Conservation (phyloP, 2,797 vertebrate species). For the Aldrovandia affinis region DNA sequence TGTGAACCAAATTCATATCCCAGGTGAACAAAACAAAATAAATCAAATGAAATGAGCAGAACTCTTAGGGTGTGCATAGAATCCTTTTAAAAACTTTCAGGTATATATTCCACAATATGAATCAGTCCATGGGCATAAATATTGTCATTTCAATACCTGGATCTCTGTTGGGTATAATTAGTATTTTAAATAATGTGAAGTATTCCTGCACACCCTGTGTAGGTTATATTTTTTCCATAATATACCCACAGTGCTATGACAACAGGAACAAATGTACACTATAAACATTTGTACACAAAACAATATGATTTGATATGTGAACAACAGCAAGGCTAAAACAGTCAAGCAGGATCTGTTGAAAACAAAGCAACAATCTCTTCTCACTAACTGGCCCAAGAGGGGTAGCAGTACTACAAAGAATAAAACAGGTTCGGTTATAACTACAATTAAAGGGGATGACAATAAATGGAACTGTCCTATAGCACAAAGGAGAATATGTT, state of each 20-base stretch:
- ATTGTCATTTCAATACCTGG: constrained; percentile 16
- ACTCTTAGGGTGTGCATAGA: background rate
- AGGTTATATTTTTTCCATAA: constrained; percentile 35
- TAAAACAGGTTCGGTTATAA: constrained; percentile 35
- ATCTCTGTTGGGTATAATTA: constrained; percentile 8
- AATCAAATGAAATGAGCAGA: background rate
- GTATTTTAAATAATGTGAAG: background rate
- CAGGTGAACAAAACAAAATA: constrained; percentile 2
- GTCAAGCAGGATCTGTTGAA: constrained; percentile 47
- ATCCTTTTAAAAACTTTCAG: background rate
- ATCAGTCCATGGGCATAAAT: background rate
- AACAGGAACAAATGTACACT: constrained; percentile 44
- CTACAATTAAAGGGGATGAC: constrained; percentile 49
- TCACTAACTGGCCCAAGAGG: background rate
- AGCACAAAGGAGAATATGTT: constrained; percentile 54
- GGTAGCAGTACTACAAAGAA: background rate
- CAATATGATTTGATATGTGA: constrained; percentile 25
- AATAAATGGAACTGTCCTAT: constrained; percentile 40
- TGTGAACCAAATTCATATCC: background rate
- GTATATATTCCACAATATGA: background rate
- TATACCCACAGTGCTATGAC: constrained; percentile 45
- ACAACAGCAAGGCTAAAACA: constrained; percentile 68
- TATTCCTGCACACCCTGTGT: constrained; percentile 32
- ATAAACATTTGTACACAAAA: constrained; percentile 48
- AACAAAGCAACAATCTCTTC: constrained; percentile 30